Evolutionary conservation across 2,113 vertebrate genomes (phyloP).

Genomic region (Phaethornis superciliosus): DNA sequence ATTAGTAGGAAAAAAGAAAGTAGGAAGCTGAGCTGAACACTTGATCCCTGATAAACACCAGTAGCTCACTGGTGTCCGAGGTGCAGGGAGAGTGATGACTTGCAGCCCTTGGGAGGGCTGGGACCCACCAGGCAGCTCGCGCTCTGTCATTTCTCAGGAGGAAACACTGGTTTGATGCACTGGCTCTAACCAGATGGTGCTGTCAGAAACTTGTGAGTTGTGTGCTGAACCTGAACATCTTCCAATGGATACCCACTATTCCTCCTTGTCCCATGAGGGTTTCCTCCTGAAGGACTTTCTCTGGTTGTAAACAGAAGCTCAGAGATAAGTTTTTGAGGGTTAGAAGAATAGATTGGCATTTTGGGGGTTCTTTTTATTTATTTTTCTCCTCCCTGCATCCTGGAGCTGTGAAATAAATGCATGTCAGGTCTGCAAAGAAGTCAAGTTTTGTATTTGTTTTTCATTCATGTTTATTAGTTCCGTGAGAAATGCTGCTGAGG

Average conservation of each 20-base stretch:
- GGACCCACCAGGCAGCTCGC: background rate
- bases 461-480: background rate
- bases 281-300: background rate
- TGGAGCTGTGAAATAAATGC: background rate
- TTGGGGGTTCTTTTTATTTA: background rate
- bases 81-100: background rate
- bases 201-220: background rate
- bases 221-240: background rate
- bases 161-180: background rate
- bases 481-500: background rate
- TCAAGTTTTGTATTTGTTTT: background rate
- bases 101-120: background rate
- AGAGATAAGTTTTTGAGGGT: background rate
- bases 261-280: background rate
- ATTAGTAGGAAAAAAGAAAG: background rate
- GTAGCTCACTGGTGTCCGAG: background rate
- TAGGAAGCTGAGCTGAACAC: accelerated
- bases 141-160: background rate
- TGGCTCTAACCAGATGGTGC: background rate
- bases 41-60: background rate
- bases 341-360: background rate
- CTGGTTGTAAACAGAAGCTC: background rate
- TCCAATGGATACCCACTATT: background rate
- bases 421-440: background rate
- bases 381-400: background rate